phyloP scores from a whole-genome alignment of 2,888 invertebrate species.

The Chloroclystis v-ata region DNA sequence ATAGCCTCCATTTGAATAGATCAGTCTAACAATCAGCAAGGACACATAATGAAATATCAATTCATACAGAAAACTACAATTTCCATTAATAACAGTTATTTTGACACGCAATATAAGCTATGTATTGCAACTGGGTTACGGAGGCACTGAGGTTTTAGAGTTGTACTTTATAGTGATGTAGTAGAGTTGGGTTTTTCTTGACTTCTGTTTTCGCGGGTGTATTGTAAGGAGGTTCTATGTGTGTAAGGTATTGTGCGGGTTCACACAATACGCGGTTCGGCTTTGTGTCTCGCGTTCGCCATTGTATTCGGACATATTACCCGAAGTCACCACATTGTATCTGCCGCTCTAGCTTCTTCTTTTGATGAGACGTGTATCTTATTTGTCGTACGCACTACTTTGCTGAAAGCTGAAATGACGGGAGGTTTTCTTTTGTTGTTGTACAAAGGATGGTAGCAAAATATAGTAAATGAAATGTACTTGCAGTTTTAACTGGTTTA shows the following conservation, averaged over 20 bases:
- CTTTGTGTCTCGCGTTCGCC: conserved; percentile 71
- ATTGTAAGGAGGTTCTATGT: conserved; percentile 42
- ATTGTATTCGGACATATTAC: conserved; percentile 75
- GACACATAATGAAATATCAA: conserved; percentile 48
- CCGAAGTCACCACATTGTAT: conserved; percentile 72
- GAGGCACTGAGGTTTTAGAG: conserved; percentile 21
- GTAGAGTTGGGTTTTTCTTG: conserved; percentile 49
- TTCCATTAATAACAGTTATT: conserved; percentile 64
- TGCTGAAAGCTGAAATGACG: conserved; percentile 16
- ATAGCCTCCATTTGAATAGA: conserved; percentile 16
- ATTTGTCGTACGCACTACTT: conserved; percentile 49
- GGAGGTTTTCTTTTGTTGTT: conserved; percentile 11
- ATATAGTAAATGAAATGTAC: not conserved
- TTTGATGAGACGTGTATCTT: conserved; percentile 64
- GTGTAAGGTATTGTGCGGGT: conserved; percentile 71
- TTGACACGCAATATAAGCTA: conserved; percentile 56
- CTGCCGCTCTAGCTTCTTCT: conserved; percentile 64
- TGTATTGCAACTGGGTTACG: conserved; percentile 33
- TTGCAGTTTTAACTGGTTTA: not conserved
- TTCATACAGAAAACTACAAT: conserved; percentile 55
- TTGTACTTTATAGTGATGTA: conserved; percentile 26
- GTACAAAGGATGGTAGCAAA: not conserved
- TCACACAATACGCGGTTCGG: conserved; percentile 69
- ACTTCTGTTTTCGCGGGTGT: conserved; percentile 45
- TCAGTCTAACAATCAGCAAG: conserved; percentile 38